Base-by-base conservation (phyloP, 2,888 invertebrate species). In the Eulithis testata region DNA sequence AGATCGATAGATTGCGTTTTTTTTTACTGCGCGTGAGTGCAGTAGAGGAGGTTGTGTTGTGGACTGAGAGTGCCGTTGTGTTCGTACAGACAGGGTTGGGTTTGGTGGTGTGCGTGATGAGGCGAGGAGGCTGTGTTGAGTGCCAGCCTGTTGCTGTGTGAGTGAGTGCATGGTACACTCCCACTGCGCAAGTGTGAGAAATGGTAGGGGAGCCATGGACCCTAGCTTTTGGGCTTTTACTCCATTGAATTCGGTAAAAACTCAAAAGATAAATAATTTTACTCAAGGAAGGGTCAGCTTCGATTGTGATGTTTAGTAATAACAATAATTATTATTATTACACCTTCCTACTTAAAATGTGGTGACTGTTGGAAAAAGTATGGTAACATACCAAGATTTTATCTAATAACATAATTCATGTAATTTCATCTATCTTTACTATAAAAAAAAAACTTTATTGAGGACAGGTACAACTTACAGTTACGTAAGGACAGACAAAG, bases 21-120 rank as follows among this genome's bases (percentile, higher is more conserved):
- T 31, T 73, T 92, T 92, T 91, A 87, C 82, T 92, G 91, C 91
- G 93, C 91, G 92, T 92, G 93, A 93, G 93, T 93, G 93, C 91
- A 91, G 90, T 86, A 88, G 89, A 89, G 84, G 93, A 93, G 91
- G 92, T 90, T 89, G 89, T 91, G 85, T 92, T 84, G 87, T 83
- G 83, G 81, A 91, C 91, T 92, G 91, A 90, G 91, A 90, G 92
- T 90, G 88, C 86, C 86, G 82, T 81, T 90, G 91, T 91, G 90
- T 89, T 86, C 80, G 90, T 91, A 85, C 82, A 79, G 82, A 87
- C 81, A 87, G 85, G 83, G 80, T 74, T 69, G 60, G 70, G 74
- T 71, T 73, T 74, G 77, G 12, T 72, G 68, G 91, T 91, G 91
- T 91, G 91, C 81, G 90, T 88, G 84, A 74, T 74, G 75, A 72